Evolutionary conservation across 2,797 vertebrate genomes (phyloP).

Genomic region (Simalia tracyae): DNA sequence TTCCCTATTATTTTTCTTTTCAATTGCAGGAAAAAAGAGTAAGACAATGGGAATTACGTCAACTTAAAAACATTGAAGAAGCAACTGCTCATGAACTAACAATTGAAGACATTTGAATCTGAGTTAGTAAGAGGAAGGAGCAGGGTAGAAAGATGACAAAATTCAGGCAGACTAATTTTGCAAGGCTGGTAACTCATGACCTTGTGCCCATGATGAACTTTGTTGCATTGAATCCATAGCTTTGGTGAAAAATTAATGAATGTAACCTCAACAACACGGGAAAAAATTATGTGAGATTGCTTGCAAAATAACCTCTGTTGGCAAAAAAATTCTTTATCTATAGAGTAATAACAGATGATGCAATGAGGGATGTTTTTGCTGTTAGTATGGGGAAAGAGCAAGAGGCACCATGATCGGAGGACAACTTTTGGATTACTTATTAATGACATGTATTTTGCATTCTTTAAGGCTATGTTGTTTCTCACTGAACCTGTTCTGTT

Average conservation of each 20-base stretch:
- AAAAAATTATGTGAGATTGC: background rate
- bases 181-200: background rate
- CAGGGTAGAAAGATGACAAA: background rate
- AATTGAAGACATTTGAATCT: constrained; percentile 65
- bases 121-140: background rate
- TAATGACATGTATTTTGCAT: constrained; percentile 44
- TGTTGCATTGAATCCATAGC: background rate
- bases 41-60: constrained; percentile 73
- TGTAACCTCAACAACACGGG: constrained; percentile 28
- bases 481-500: constrained; percentile 14
- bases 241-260: constrained; percentile 1
- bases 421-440: constrained; percentile 46
- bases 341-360: constrained; percentile 57
- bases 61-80: constrained; percentile 81
- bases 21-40: constrained; percentile 50
- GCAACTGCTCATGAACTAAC: constrained; percentile 77
- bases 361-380: constrained; percentile 47
- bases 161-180: background rate
- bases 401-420: constrained; percentile 42
- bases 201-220: background rate
- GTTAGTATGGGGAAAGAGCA: constrained; percentile 45
- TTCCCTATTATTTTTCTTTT: constrained; percentile 5
- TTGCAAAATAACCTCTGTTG: constrained; percentile 13
- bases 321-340: constrained; percentile 38
- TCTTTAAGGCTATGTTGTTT: constrained; percentile 12